Evolutionary conservation across 2,888 invertebrate genomes (phyloP).

Genomic region (Ferrisia virgata): DNA sequence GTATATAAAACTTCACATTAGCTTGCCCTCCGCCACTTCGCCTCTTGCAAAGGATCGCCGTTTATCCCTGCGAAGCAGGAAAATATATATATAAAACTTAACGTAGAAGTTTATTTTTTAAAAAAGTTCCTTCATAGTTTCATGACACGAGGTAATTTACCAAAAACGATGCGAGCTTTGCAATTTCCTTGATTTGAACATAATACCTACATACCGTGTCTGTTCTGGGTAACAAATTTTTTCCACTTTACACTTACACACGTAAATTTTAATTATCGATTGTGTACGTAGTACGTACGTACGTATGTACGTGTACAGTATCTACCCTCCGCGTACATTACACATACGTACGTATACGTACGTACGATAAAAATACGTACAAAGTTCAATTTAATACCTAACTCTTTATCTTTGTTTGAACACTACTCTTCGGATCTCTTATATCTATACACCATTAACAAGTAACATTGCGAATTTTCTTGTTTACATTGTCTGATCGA

Average conservation of each 20-base stretch:
- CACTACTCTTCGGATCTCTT: not conserved
- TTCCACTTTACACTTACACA: constrained; percentile 7
- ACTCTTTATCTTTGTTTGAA: constrained; percentile 30
- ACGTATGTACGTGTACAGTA: too few species aligned
- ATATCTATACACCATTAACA: not conserved
- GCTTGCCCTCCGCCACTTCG: not conserved
- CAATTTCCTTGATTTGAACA: not conserved
- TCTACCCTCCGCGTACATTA: too few species aligned
- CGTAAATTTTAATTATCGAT: constrained; percentile 27
- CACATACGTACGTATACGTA: not conserved
- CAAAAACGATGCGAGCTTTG: constrained; percentile 16
- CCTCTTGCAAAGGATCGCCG: not conserved
- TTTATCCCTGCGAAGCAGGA: not conserved
- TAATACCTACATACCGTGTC: constrained; percentile 4
- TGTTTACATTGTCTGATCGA: constrained; percentile 29
- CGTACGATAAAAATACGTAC: not conserved
- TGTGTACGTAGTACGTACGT: not conserved
- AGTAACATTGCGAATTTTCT: constrained; percentile 15
- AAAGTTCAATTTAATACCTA: constrained; percentile 8
- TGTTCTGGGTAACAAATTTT: not conserved
- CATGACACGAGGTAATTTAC: constrained; percentile 30
- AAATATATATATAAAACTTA: constrained; percentile 15
- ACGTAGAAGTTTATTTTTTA: not conserved
- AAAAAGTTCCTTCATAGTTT: constrained; percentile 29
- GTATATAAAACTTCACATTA: constrained; percentile 5